Evolutionary conservation across 2,113 vertebrate genomes (phyloP), one percentile per base, ranked within the genome.

Genomic region (Podarcis muralis): DNA sequence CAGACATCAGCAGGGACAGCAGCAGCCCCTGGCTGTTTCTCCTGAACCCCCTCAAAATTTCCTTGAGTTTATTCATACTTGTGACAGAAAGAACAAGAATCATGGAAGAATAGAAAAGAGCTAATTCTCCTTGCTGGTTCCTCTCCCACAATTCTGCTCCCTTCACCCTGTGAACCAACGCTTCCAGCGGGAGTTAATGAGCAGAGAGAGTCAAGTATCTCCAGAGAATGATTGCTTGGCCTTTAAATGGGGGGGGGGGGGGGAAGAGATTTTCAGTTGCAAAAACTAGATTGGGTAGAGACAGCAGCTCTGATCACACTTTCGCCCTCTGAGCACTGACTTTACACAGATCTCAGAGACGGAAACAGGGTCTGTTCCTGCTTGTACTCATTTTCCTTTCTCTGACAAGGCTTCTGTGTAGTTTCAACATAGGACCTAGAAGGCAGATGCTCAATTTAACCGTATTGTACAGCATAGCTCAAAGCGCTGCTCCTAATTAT

Each of bases 151-250:
- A 18, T 37, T 75, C 35, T 20, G 35, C 74, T 40, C 7, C 57
- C 32, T 90, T 15, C 57, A 9, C 18, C 15, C 22, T 87, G 83
- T 85, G 86, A 87, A 92, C 92, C 87, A 85, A 77, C 20, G 13
- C 0, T 75, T 87, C 40, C 90, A 72, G 69, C 30, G 80, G 79
- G 72, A 88, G 48, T n/a, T 94, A 93, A 95, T 40, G 88, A 94
- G 89, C 86, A 93, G 89, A 89, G 92, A 86, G 81, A 40, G 9
- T 66, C 69, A 87, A 90, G 93, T 85, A 78, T 43, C 82, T 90
- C 7, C 79, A 85, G 69, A 83, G 40, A 0, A 0, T 57, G 30
- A 74, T 89, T n/a, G 71, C 48, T 65, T 71, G 35, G 11, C 83
- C 92, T 25, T 68, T 59, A n/a, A 15, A 66, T 0, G 0, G 88